These are phyloP conservation scores for Gari tellinella DNA, from an alignment of 2,888 invertebrate genomes.

Conservation along the genomic window DNA sequence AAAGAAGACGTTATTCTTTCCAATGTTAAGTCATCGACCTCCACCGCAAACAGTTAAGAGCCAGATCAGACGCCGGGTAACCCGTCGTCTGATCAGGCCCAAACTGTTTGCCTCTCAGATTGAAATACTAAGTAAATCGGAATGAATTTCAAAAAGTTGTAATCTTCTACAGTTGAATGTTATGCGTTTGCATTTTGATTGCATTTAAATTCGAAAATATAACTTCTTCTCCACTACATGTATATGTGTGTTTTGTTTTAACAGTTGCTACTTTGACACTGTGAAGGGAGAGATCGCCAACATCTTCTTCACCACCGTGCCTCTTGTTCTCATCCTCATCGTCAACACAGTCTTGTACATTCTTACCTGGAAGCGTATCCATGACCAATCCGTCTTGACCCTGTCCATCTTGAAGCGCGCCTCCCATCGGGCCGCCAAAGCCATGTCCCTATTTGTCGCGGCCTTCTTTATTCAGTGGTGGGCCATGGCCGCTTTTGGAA, in stretches of 20 bases:
- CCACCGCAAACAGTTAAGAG: too few relatives aligned
- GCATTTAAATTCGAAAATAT: too few relatives aligned
- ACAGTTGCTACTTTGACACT: constrained; percentile 63
- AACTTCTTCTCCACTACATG: too few relatives aligned
- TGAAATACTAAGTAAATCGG: too few relatives aligned
- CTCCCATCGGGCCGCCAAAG: constrained; percentile 57
- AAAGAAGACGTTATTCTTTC: too few relatives aligned
- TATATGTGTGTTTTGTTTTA: constrained; percentile 15
- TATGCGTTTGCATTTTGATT: too few relatives aligned
- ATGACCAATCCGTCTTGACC: constrained; percentile 36
- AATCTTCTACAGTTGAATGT: too few relatives aligned
- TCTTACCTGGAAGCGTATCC: constrained; percentile 58
- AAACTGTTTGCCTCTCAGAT: too few relatives aligned
- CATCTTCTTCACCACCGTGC: constrained; percentile 59
- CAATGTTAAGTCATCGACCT: too few relatives aligned
- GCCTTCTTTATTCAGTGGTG: constrained; percentile 65
- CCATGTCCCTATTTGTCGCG: constrained; percentile 61
- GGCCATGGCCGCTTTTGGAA: constrained; percentile 56
- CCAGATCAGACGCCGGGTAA: too few relatives aligned
- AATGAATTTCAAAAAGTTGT: too few relatives aligned
- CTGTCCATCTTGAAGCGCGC: constrained; percentile 26
- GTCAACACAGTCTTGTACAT: constrained; percentile 58
- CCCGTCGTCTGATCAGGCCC: too few relatives aligned
- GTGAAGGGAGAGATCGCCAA: constrained; percentile 55
- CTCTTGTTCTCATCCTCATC: constrained; percentile 44